Percentiles rank a stretch among this genome's conserved stretches.
These are phyloP conservation scores for Acleris cristana DNA, from an alignment of 2,888 invertebrate genomes.

Conservation along the genomic window DNA sequence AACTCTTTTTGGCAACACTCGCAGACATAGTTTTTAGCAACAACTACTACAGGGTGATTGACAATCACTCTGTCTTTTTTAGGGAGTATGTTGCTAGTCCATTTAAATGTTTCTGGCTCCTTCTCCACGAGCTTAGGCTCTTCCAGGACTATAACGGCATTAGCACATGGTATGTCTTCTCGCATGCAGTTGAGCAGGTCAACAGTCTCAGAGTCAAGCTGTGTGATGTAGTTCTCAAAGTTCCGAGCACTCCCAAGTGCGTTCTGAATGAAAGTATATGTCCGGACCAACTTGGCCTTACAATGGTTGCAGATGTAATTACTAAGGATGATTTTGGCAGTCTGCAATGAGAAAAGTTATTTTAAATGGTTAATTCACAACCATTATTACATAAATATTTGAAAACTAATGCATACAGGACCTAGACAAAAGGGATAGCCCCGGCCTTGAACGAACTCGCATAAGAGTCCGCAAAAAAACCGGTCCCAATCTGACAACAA, in stretches of 20 bases:
- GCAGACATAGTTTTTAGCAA: constrained; percentile 18
- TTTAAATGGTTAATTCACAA: neutral
- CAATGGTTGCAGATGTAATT: constrained; percentile 22
- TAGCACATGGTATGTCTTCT: constrained; percentile 28
- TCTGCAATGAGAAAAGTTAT: constrained; percentile 21
- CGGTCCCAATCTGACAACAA: no score
- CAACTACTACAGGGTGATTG: neutral
- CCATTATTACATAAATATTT: no score
- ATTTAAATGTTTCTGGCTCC: constrained; percentile 13
- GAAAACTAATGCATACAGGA: no score
- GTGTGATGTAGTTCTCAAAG: constrained; percentile 19
- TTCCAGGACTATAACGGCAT: constrained; percentile 29
- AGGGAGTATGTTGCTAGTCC: constrained; percentile 4
- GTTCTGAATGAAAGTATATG: constrained; percentile 18
- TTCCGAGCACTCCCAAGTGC: constrained; percentile 6
- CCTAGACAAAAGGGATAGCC: no score
- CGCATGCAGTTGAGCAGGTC: constrained; percentile 30
- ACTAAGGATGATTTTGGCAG: constrained; percentile 22
- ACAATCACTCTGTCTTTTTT: constrained; percentile 5
- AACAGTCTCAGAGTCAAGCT: constrained; percentile 18
- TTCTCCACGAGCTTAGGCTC: constrained; percentile 5
- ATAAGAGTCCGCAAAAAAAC: no score
- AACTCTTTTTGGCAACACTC: constrained; percentile 28
- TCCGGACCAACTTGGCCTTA: constrained; percentile 14
- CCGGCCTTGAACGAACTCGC: no score